Base-by-base conservation (phyloP, 1,140 invertebrate species). In the Bradysia coprophila region DNA sequence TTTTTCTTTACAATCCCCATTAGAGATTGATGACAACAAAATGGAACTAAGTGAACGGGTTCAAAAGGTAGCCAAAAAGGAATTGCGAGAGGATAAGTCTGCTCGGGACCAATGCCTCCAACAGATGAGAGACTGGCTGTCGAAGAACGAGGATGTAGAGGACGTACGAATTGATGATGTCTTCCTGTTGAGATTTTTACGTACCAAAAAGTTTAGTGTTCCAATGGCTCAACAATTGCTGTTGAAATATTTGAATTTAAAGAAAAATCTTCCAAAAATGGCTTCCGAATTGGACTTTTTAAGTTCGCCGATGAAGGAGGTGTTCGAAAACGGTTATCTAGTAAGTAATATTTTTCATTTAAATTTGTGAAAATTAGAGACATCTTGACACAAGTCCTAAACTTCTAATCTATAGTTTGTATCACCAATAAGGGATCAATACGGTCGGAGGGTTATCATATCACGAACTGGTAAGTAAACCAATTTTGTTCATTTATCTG, bases 121-220 rank as follows among this genome's bases (percentile, higher is more conserved):
- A 13, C 71, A 76, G 49, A 62, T 81, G 47, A 61, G 67, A 37
- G 67, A 76, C 5, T 81, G 77, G 77, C 70, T 80, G 44, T 51
- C 59, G n/a, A 71, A 78, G 52, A 78, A 79, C 50, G 53, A 58
- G 20, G 74, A 81, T 51, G 65, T 82, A 36, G 62, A 62, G 48
- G 72, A 80, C 54, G 71, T 78, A 16, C 64, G 75, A 45, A 66
- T 66, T 74, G 83, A 87, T 59, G 69, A 75, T 34, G 68, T 61
- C 41, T 88, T 86, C 56, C 63, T 87, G 43, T 59, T 87, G 28
- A 65, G 81, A 31, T 88, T 87, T 52, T 63, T 87, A 38, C 66
- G 82, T 2, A 69, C 73, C 33, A 79, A 83, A 53, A 87, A 87
- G 55, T 87, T 76, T 63, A 78, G 76, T 49, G 67, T 89, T 15